Base-by-base conservation (phyloP, 2,113 vertebrate genomes). In the Peromyscus maniculatus region DNA sequence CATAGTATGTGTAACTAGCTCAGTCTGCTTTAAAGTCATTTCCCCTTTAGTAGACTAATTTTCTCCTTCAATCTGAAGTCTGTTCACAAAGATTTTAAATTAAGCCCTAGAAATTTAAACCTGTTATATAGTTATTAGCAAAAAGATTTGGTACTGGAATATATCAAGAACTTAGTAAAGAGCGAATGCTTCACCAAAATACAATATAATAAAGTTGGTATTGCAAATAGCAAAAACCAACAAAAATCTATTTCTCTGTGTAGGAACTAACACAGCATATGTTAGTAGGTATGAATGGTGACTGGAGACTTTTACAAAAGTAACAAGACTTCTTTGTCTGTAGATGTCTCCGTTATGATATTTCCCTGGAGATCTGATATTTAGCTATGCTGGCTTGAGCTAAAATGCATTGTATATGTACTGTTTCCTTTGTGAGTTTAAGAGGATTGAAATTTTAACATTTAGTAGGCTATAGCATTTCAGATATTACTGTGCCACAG, bases 381-480 rank as follows among this genome's bases (percentile, higher is more conserved):
- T 96, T 96, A 96, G 89, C 72, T 96, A 92, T 96, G 67, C 62
- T 87, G 77, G 49, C n/a, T 96, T 94, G 87, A 89, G 87, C 8
- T 78, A 49, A 96, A 97, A 83, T 93, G 43, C 55, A 84, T 90
- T 96, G 91, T 46, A 96, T 31, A 92, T 84, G 26, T 62, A 90
- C 52, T 82, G 12, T 91, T 95, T 95, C 28, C 77, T 83, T 87
- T 97, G 39, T 93, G 71, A 96, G 26, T 26, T 84, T n/a, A 69
- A 97, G 46, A 4, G 91, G 82, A 93, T 80, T 94, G 36, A 9
- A 67, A 16, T 94, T 94, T 97, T 84, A 96, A 97, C 97, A 91
- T 95, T 96, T 39, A 93, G 15, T 75, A 95, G 80, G 36, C 46
- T 91, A 3, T 59, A 69, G 16, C 66, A 66, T 89, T 83, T 91